Evolutionary conservation across 2,797 vertebrate genomes (phyloP), one percentile per base, ranked within the genome.

Genomic region (Knipowitschia caucasica): DNA sequence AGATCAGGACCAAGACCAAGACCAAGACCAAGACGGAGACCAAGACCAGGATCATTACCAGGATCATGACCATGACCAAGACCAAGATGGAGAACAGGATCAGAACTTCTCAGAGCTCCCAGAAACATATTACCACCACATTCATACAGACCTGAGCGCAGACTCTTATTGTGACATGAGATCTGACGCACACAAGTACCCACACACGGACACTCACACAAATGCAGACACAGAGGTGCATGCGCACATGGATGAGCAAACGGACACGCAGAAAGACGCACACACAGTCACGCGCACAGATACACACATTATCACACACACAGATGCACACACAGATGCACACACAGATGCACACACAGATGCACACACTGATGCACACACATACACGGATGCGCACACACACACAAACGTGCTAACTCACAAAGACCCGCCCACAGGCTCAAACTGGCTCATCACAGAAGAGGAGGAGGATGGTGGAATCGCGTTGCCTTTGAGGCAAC

Each of bases 391-490:
- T n/a, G n/a, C n/a, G n/a, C n/a, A n/a, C n/a, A n/a, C n/a, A n/a
- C n/a, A n/a, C n/a, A n/a, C n/a, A n/a, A n/a, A n/a, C n/a, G n/a
- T n/a, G n/a, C n/a, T n/a, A n/a, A n/a, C n/a, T n/a, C n/a, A n/a
- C n/a, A n/a, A n/a, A n/a, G n/a, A n/a, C n/a, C n/a, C n/a, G n/a
- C n/a, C n/a, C n/a, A n/a, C n/a, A n/a, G n/a, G n/a, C n/a, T n/a
- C n/a, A n/a, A n/a, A n/a, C n/a, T 29, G 43, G 43, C 43, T 29
- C n/a, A 82, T 56, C 63, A 71, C 59, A 26, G 76, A 80, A 45
- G 83, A 89, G 2, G 71, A 78, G 0, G 86, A 87, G 23, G 63
- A 83, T n/a, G n/a, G n/a, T n/a, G 2, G 74, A 70, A 2, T 14
- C 61, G 0, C n/a, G n/a, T n/a, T n/a, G n/a, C n/a, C n/a, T n/a